These are phyloP conservation scores for Orthonychiurus folsomi DNA, from an alignment of 2,888 invertebrate species.

Conservation along the genomic window DNA sequence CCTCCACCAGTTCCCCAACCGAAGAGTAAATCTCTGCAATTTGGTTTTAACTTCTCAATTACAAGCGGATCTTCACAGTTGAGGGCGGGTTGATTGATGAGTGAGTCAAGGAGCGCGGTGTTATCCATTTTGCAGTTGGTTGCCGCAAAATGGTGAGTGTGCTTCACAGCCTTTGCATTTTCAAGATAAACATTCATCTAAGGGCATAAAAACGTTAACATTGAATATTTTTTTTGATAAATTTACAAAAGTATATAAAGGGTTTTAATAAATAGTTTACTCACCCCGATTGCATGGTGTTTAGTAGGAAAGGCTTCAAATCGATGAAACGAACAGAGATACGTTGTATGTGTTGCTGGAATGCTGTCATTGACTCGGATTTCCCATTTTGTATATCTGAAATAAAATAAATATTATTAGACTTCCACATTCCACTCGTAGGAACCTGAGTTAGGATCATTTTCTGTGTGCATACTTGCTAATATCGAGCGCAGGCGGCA, in stretches of 20 bases:
- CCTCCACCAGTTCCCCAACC: constrained; percentile 20
- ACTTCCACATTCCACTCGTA: neutral
- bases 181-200: constrained; percentile 16
- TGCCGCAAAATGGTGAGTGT: constrained; percentile 20
- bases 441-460: neutral
- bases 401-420: neutral
- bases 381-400: constrained; percentile 9
- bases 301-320: constrained; percentile 10
- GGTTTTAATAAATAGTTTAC: neutral
- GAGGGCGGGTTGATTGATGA: neutral
- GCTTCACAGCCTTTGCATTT: constrained; percentile 9
- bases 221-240: neutral
- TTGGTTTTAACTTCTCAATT: neutral
- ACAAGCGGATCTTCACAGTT: constrained; percentile 10
- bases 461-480: constrained; percentile 6
- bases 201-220: neutral
- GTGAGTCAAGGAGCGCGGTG: neutral
- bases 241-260: neutral
- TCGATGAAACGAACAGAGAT: constrained; percentile 19
- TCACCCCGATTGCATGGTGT: constrained; percentile 18
- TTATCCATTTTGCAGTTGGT: constrained; percentile 15
- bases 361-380: constrained; percentile 11
- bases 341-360: constrained; percentile 10
- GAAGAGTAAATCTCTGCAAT: constrained; percentile 18
- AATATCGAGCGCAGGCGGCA: constrained; percentile 7